A percentile compares a stretch with the other conserved stretches of the same genome.
These are phyloP conservation scores for Drosophila trapezifrons DNA, from an alignment of 1,140 invertebrate species.

Conservation along the genomic window DNA sequence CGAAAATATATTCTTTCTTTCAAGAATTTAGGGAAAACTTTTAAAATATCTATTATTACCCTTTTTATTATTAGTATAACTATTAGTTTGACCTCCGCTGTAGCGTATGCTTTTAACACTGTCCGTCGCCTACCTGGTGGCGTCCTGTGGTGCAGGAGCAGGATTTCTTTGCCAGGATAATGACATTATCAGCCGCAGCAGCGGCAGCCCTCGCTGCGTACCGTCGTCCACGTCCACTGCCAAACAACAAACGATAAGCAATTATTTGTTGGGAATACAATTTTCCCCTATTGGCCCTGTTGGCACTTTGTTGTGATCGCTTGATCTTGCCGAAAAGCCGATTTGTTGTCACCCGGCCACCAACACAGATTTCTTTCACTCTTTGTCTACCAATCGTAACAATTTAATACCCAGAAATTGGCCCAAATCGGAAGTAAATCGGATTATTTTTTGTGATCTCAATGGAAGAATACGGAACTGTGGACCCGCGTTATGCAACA, in stretches of 20 bases:
- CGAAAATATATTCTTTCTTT: not conserved
- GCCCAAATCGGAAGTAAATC: slow-evolving; percentile 66
- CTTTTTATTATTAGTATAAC: not conserved
- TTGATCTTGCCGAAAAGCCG: slow-evolving; percentile 65
- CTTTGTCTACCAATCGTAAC: slow-evolving; percentile 50
- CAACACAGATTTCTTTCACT: slow-evolving; percentile 27
- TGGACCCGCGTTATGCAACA: slow-evolving; percentile 8
- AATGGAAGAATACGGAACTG: not conserved
- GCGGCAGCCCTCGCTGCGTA: slow-evolving; percentile 6
- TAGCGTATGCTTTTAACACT: slow-evolving; percentile 26
- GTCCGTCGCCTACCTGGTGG: slow-evolving; percentile 38
- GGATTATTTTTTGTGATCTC: slow-evolving; percentile 26
- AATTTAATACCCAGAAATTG: slow-evolving; percentile 69
- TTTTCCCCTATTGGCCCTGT: slow-evolving; percentile 42
- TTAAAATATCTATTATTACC: too few species aligned
- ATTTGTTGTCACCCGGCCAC: slow-evolving; percentile 69
- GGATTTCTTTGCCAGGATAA: slow-evolving; percentile 53
- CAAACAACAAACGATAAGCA: slow-evolving; percentile 78
- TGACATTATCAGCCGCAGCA: slow-evolving; percentile 76
- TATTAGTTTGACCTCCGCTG: not conserved
- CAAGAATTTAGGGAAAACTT: too few species aligned
- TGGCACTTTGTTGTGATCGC: slow-evolving; percentile 66
- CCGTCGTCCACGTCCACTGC: slow-evolving; percentile 1
- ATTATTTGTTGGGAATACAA: slow-evolving; percentile 67
- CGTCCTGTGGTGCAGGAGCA: slow-evolving; percentile 58